These are phyloP conservation scores for Fulica atra DNA, from an alignment of 2,113 vertebrate genomes.

Conservation along the genomic window DNA sequence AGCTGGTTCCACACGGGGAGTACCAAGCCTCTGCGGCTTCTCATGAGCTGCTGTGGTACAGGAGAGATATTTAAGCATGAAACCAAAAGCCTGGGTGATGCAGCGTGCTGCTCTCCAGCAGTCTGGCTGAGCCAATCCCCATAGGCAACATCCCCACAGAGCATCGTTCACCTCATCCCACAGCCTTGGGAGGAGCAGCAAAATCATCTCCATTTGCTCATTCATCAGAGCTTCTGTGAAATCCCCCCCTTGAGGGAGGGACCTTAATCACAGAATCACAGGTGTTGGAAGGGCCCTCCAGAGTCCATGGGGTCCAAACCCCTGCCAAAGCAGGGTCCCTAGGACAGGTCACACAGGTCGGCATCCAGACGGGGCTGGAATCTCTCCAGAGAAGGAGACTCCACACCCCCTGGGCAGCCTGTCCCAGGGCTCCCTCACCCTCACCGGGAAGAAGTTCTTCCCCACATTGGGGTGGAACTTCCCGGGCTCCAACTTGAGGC, in stretches of 20 bases:
- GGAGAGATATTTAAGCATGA: background rate
- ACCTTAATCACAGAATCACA: too few species aligned
- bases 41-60: fast-evolving
- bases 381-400: too few species aligned
- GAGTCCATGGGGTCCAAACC: too few species aligned
- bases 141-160: fast-evolving
- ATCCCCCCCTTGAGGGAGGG: background rate
- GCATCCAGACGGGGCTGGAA: too few species aligned
- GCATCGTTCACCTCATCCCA: background rate
- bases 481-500: too few species aligned
- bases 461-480: too few species aligned
- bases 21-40: background rate
- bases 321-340: too few species aligned
- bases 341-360: too few species aligned
- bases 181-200: background rate
- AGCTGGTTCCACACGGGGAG: fast-evolving
- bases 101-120: fast-evolving
- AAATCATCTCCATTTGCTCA: background rate
- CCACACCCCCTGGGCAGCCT: too few species aligned
- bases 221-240: background rate
- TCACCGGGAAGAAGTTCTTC: too few species aligned
- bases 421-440: too few species aligned
- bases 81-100: fast-evolving
- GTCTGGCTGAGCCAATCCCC: background rate
- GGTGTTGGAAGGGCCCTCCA: too few species aligned